phyloP scores from a whole-genome alignment of 2,888 invertebrate species.

The Tupiocoris notatus region DNA sequence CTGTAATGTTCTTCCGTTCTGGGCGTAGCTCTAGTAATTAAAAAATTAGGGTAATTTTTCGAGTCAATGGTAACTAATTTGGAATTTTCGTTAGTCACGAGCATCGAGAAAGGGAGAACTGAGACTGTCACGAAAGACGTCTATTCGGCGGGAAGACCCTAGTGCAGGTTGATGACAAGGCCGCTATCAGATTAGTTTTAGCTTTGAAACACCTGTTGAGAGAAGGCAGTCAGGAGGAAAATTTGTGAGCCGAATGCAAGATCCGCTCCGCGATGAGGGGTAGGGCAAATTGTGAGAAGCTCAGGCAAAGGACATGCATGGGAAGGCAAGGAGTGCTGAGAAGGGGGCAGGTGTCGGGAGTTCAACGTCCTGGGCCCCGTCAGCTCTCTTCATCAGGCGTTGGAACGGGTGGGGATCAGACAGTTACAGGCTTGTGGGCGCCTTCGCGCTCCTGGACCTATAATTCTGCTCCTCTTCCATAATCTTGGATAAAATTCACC shows the following conservation, averaged over 20 bases:
- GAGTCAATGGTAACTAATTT: too few relatives aligned
- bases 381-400: neutral
- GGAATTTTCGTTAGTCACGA: too few relatives aligned
- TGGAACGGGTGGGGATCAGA: neutral
- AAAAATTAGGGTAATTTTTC: too few relatives aligned
- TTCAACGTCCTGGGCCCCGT: neutral
- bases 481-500: neutral
- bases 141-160: too few relatives aligned
- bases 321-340: neutral
- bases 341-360: neutral
- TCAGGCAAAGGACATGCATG: neutral
- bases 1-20: too few relatives aligned
- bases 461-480: neutral
- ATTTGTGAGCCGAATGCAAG: neutral
- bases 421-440: neutral
- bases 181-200: neutral
- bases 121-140: too few relatives aligned
- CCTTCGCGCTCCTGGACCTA: neutral
- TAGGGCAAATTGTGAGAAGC: neutral
- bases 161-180: too few relatives aligned
- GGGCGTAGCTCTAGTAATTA: too few relatives aligned
- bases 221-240: neutral
- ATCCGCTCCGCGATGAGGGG: neutral
- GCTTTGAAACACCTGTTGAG: neutral
- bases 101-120: too few relatives aligned